Percentiles rank a stretch among this genome's conserved stretches.
These are phyloP conservation scores for Lethrus apterus DNA, from an alignment of 1,140 invertebrate genomes.

Conservation along the genomic window DNA sequence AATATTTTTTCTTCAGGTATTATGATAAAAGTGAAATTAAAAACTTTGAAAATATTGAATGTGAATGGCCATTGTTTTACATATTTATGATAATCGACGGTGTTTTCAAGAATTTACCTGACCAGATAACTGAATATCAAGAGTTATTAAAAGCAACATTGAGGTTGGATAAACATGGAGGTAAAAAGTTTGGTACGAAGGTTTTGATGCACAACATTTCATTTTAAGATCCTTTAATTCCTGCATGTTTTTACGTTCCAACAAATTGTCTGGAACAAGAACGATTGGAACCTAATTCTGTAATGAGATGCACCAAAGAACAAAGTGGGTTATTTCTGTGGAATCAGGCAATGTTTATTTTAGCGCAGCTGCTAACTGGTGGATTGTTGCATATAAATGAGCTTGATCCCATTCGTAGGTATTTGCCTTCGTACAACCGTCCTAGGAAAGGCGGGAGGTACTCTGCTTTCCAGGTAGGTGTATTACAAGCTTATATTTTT, in stretches of 20 bases:
- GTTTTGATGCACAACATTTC: background rate
- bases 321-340: conserved; percentile 64
- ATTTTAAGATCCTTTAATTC: conserved; percentile 64
- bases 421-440: conserved; percentile 91
- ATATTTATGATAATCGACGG: conserved; percentile 95
- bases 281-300: conserved; percentile 61
- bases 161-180: conserved; percentile 63
- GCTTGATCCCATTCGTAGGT: conserved; percentile 89
- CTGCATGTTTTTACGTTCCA: conserved; percentile 86
- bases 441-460: conserved; percentile 85
- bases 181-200: conserved; percentile 41
- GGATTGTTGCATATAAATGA: conserved; percentile 90
- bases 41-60: conserved; percentile 94
- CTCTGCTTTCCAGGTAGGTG: conserved; percentile 89
- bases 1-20: conserved; percentile 37
- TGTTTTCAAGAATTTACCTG: conserved; percentile 79
- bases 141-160: conserved; percentile 71
- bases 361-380: conserved; percentile 83
- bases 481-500: conserved; percentile 12
- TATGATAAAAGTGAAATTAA: conserved; percentile 61
- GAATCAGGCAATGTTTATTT: conserved; percentile 93
- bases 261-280: conserved; percentile 72
- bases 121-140: conserved; percentile 89
- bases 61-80: conserved; percentile 97
- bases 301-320: conserved; percentile 53